These are phyloP conservation scores for Argyresthia goedartella DNA, from an alignment of 2,888 invertebrate genomes.

Conservation along the genomic window DNA sequence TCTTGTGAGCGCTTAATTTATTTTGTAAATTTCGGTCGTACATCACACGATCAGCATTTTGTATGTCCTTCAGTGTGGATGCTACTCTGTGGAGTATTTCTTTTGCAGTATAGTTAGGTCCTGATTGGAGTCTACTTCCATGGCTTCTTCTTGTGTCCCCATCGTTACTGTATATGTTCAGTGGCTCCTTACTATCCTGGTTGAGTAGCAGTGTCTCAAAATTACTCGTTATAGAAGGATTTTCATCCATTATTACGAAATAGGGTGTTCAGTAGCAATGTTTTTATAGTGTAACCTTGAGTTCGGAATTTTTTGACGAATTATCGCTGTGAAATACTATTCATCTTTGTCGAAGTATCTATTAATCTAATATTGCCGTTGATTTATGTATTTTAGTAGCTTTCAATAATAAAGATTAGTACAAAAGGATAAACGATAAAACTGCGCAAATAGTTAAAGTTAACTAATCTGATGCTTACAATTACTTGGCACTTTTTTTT, in stretches of 20 bases:
- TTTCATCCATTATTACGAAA: background rate
- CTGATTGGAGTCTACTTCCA: background rate
- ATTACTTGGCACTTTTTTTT: too few species aligned
- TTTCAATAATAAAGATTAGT: too few species aligned
- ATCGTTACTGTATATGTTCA: conserved; percentile 23
- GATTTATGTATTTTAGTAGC: too few species aligned
- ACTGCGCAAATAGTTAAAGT: too few species aligned
- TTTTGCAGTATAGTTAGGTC: conserved; percentile 12
- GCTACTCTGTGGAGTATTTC: conserved; percentile 37
- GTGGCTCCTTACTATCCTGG: conserved; percentile 12
- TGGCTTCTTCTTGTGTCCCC: conserved; percentile 9
- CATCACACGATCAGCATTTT: conserved; percentile 30
- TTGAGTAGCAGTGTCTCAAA: conserved; percentile 30
- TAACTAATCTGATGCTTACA: too few species aligned
- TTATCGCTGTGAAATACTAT: too few species aligned
- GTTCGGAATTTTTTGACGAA: too few species aligned
- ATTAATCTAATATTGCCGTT: too few species aligned
- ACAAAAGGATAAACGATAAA: too few species aligned
- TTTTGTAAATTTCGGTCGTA: conserved; percentile 12
- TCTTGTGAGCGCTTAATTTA: conserved; percentile 17
- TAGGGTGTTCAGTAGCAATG: too few species aligned
- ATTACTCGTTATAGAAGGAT: conserved; percentile 12
- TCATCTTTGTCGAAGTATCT: too few species aligned
- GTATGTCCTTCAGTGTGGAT: conserved; percentile 39
- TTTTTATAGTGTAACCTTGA: too few species aligned